phyloP scores from a whole-genome alignment of 2,113 vertebrate genomes.

The Helogale parvula region DNA sequence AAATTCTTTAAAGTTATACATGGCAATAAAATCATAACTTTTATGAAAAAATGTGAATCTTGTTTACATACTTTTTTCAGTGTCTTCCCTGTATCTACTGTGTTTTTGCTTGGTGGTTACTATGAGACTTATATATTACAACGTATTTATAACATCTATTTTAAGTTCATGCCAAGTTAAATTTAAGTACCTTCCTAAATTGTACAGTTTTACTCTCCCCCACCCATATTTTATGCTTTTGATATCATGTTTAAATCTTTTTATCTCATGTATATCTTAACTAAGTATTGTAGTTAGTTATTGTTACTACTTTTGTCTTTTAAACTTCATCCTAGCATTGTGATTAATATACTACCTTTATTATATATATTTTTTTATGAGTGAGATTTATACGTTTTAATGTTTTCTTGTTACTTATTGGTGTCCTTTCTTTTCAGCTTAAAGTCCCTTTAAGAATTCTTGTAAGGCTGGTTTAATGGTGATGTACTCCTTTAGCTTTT shows the following conservation, averaged over 20 bases:
- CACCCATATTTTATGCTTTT: not conserved
- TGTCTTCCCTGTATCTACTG: not conserved
- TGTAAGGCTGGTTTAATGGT: not conserved
- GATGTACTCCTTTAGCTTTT: not conserved
- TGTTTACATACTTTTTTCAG: not conserved
- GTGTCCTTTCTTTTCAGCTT: not conserved
- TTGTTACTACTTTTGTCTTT: not conserved
- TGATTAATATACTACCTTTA: not conserved
- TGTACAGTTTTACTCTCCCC: not conserved
- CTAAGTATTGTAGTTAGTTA: not conserved
- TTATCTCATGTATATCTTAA: not conserved
- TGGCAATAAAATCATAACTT: not conserved
- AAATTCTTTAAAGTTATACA: not conserved
- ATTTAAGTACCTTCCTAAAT: not conserved
- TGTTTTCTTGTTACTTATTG: not conserved
- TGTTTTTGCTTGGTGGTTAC: not conserved
- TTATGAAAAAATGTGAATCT: not conserved
- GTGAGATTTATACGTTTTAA: not conserved
- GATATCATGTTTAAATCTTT: not conserved
- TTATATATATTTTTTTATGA: not conserved
- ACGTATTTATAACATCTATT: not conserved
- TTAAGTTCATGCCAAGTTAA: not conserved
- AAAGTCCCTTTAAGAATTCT: not conserved
- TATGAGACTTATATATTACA: not conserved
- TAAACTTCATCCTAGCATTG: not conserved